These are phyloP conservation scores for Tachysurus fulvidraco DNA, from an alignment of 2,113 vertebrate genomes.

Conservation along the genomic window DNA sequence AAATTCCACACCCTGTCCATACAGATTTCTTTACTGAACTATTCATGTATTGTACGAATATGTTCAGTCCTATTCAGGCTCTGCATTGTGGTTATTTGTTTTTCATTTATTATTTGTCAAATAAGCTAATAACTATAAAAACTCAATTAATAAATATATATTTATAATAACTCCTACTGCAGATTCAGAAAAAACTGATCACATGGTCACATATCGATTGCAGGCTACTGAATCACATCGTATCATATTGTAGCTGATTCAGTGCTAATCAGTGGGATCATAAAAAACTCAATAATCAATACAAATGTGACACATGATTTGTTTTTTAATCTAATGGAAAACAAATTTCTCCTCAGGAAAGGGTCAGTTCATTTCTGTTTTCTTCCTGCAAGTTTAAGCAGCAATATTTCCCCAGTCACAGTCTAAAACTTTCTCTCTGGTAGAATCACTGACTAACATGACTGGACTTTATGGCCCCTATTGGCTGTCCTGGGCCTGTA, in stretches of 20 bases:
- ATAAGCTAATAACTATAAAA: not conserved
- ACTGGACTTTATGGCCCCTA: conserved; percentile 17
- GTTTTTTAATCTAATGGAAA: not conserved
- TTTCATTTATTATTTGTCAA: not conserved
- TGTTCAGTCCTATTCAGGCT: not conserved
- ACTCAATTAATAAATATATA: no score
- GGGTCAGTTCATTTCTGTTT: not conserved
- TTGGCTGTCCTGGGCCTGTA: conserved; percentile 9
- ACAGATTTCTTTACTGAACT: not conserved
- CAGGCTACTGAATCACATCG: no score
- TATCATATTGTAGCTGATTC: no score
- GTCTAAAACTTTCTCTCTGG: conserved; percentile 20
- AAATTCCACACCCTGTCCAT: not conserved
- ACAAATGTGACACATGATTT: not conserved
- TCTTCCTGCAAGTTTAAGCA: no score
- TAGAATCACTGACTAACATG: conserved; percentile 28
- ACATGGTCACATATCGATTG: no score
- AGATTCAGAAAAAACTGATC: no score
- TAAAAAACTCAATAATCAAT: not conserved
- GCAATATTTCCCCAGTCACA: not conserved
- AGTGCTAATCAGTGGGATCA: no score
- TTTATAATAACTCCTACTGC: no score
- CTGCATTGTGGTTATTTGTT: not conserved
- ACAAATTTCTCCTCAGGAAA: not conserved
- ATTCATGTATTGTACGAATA: not conserved